Conservation (phyloP, 2,888 invertebrate species). For the Polietes domitor region DNA sequence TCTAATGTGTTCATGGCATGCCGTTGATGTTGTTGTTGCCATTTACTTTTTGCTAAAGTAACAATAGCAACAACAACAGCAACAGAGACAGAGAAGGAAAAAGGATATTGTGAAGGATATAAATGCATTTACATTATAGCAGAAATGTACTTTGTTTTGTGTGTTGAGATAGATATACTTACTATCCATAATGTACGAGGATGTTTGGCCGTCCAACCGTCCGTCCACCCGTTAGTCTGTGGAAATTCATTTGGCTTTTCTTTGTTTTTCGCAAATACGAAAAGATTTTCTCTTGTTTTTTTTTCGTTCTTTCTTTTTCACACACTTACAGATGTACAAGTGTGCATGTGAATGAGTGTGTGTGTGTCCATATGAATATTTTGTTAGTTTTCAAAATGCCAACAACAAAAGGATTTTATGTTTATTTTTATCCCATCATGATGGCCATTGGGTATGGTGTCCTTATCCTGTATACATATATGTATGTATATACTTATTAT, state of each 20-base stretch:
- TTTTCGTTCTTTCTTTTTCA: too few species aligned
- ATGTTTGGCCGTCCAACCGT: neutral
- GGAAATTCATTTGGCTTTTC: constrained; percentile 34
- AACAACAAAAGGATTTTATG: constrained; percentile 5
- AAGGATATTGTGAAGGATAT: constrained; percentile 74
- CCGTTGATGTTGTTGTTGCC: constrained; percentile 10
- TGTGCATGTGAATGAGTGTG: too few species aligned
- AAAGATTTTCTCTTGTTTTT: constrained; percentile 8
- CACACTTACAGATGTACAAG: neutral
- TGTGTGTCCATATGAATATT: neutral
- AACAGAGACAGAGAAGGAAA: constrained; percentile 17
- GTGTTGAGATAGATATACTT: neutral
- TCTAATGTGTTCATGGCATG: constrained; percentile 35
- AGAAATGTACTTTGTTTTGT: constrained; percentile 53
- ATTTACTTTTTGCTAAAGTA: constrained; percentile 24
- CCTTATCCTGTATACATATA: neutral
- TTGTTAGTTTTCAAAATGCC: constrained; percentile 4
- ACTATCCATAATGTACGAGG: constrained; percentile 45
- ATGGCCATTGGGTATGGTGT: constrained; percentile 33
- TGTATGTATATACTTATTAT: constrained; percentile 37
- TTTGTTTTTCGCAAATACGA: constrained; percentile 3
- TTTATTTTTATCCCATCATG: neutral
- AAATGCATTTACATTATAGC: constrained; percentile 77
- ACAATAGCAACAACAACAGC: neutral
- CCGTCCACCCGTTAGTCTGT: neutral